Evolutionary conservation across 2,888 invertebrate species (phyloP).

Genomic region (Mesorhabditis sp.): DNA sequence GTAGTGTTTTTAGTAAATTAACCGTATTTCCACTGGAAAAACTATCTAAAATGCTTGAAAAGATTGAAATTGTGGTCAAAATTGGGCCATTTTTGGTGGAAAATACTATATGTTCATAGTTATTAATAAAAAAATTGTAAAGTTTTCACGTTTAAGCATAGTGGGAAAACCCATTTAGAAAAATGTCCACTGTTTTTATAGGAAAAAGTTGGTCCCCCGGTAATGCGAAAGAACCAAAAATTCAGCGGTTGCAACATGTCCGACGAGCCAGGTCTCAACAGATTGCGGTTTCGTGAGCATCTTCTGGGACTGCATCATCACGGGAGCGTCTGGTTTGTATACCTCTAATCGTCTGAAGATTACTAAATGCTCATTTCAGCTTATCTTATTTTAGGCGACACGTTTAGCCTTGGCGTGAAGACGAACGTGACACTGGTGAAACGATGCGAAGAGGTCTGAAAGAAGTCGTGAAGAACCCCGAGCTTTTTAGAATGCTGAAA

Average conservation of each 20-base stretch:
- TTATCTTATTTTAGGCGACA: neutral
- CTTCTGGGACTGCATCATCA: neutral
- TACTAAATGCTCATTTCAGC: neutral
- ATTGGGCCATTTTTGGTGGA: too few relatives aligned
- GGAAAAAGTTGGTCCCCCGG: too few relatives aligned
- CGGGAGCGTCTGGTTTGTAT: neutral
- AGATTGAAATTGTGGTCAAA: too few relatives aligned
- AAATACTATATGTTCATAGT: too few relatives aligned
- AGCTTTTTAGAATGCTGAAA: neutral
- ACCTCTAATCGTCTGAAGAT: neutral
- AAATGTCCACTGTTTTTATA: too few relatives aligned
- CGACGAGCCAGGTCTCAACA: neutral
- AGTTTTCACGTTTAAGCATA: too few relatives aligned
- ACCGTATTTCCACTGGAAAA: too few relatives aligned
- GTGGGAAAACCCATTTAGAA: too few relatives aligned
- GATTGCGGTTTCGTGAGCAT: neutral
- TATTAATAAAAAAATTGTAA: too few relatives aligned
- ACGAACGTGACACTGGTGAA: neutral
- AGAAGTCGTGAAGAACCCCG: neutral
- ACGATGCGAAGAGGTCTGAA: constrained; percentile 2
- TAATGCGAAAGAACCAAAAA: too few relatives aligned
- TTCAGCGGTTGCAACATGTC: neutral
- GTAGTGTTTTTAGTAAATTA: too few relatives aligned
- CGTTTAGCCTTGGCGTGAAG: neutral
- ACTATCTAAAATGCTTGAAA: too few relatives aligned